Evolutionary conservation across 2,113 vertebrate genomes (phyloP).

Genomic region (Planiliza haematocheilus): DNA sequence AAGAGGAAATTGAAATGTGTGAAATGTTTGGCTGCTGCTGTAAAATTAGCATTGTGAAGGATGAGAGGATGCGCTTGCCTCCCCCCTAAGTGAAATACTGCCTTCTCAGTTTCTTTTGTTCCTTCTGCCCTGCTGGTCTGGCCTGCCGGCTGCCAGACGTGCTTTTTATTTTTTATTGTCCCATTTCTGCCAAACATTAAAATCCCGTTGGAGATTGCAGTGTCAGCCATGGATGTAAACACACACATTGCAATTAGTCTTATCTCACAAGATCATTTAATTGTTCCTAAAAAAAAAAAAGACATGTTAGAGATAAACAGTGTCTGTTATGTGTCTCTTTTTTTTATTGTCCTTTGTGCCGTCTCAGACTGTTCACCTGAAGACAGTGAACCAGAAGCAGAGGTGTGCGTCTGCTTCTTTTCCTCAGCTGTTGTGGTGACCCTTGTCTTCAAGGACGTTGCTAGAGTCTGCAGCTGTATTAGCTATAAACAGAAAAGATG

Average conservation of each 20-base stretch:
- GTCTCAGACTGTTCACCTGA: constrained; percentile 19
- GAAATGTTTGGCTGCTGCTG: constrained; percentile 40
- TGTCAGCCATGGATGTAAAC: background rate
- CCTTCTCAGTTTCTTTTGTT: constrained; percentile 73
- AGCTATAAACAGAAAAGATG: background rate
- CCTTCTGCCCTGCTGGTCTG: constrained; percentile 35
- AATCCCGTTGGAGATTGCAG: constrained; percentile 12
- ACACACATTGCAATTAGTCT: background rate
- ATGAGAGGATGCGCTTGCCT: constrained; percentile 54
- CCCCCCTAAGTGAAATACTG: constrained; percentile 46
- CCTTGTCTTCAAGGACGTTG: constrained; percentile 71
- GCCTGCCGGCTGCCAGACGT: constrained; percentile 29
- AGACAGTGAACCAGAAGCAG: background rate
- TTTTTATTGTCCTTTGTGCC: background rate
- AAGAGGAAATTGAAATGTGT: constrained; percentile 47
- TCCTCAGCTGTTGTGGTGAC: constrained; percentile 58
- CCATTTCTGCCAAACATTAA: constrained; percentile 19
- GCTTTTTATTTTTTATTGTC: constrained; percentile 28
- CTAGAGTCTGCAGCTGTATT: constrained; percentile 26
- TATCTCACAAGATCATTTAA: background rate
- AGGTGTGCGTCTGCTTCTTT: constrained; percentile 14
- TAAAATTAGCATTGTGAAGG: constrained; percentile 58
- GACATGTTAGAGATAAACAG: background rate
- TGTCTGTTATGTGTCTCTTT: accelerated
- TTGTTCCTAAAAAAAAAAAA: background rate